Evolutionary conservation across 2,113 vertebrate genomes (phyloP), one percentile per base, ranked within the genome.

Genomic region (Phrynosoma platyrhinos): DNA sequence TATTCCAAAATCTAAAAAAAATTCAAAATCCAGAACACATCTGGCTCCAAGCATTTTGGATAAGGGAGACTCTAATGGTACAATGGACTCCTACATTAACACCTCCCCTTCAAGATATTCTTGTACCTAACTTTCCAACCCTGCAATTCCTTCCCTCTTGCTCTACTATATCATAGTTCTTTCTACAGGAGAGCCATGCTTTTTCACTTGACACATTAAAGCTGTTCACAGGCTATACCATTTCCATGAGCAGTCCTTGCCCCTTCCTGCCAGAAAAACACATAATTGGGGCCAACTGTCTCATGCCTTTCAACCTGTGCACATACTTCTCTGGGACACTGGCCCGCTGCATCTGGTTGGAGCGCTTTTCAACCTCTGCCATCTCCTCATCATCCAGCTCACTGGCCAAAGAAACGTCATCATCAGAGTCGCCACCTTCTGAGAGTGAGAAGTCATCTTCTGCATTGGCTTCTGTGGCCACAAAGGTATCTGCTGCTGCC

Each of bases 341-440:
- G 58, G 96, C 95, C 84, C 79, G 78, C 94, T 87, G 16, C 93
- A 92, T 89, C 80, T 20, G 91, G 83, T 82, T 94, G 93, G 90
- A 89, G 62, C 87, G 95, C 64, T 94, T 92, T 85, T 97, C 93
- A 0, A 98, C 96, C 90, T 98, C 98, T 2, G 96, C 95, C 88
- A 98, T 79, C 66, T 99, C 98, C 0, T 99, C 98, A 0, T 97
- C 96, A 88, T 98, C 98, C 78, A 99, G 93, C 82, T 99, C 98
- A 0, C 98, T 99, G 9, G 96, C 98, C 95, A 99, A 93, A 78
- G 98, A 99, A 40, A 98, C 91, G 0, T 96, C 84, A 0, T 98
- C 95, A 0, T 66, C 95, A 0, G 87, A 88, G n/a, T 91, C 92
- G 0, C 91, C 96, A 0, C 89, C 83, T 0, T 95, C 98, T 0